Percentiles rank a stretch among this genome's conserved stretches.
Evolutionary conservation across 2,797 vertebrate genomes (phyloP).

Genomic region (Acomys russatus): DNA sequence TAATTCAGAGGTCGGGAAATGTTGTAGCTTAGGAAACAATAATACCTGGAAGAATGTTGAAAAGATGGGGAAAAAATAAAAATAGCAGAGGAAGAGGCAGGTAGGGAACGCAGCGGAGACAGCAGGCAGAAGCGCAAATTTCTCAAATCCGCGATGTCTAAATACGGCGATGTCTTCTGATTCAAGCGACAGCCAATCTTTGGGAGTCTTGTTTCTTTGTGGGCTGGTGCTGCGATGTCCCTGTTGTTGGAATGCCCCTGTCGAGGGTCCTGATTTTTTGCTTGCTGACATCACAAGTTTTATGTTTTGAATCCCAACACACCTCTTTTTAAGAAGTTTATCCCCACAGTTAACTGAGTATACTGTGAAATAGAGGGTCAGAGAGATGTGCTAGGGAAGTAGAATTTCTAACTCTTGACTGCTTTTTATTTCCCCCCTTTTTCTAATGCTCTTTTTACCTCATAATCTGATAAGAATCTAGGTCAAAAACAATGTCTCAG

Average conservation of each 20-base stretch:
- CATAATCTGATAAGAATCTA: constrained; percentile 52
- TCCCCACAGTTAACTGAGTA: not conserved
- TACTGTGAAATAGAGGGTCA: not conserved
- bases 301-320: not conserved
- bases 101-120: not conserved
- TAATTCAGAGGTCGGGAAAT: not conserved
- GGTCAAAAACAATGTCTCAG: constrained; percentile 8
- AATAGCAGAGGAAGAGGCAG: not conserved
- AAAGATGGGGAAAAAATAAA: not conserved
- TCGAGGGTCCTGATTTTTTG: not conserved
- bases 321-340: not conserved
- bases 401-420: not conserved
- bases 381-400: not conserved
- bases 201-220: not conserved
- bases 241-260: not conserved
- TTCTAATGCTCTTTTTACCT: not conserved
- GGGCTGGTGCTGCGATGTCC: not conserved
- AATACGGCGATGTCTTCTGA: not conserved
- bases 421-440: no score
- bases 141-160: no score
- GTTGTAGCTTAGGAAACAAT: not conserved
- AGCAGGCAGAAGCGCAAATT: not conserved
- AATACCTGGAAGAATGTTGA: not conserved
- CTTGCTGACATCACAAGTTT: not conserved
- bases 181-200: not conserved